Evolutionary conservation across 1,140 invertebrate genomes (phyloP), one percentile per base, ranked within the genome.

Genomic region (Pogonomyrmex barbatus): DNA sequence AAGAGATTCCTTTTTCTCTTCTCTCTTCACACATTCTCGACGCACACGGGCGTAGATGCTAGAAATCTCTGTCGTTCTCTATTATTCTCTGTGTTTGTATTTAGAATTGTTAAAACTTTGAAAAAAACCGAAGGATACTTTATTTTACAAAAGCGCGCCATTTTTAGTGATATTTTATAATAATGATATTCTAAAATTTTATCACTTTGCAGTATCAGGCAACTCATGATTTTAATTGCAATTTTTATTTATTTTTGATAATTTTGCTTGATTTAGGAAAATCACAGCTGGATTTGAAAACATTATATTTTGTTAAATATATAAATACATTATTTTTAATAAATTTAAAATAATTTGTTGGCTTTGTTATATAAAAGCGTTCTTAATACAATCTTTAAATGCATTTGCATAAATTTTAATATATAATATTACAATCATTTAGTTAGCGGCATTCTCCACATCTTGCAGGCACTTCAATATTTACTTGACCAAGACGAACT

Each of bases 1-100:
- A 47, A 79, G 60, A 89, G 73, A 65, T 85, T 87, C 86, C 54
- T 87, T 86, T 87, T 68, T 85, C 86, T 86, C 85, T 79, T 89
- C 54, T 75, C 47, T 77, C 47, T 71, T 71, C 71, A 75, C 50
- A 54, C 60, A 79, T 60, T 85, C 82, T 85, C 50, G 54, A 45
- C 45, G 42, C 24, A 73, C 78, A 87, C 89, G 83, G 75, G 67
- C 75, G 50, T 85, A 76, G 88, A 85, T 89, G 76, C 17, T 10
- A 24, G 60, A 45, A 62, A 50, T 73, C 54, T 17, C 58, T 24
- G 47, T 39, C 71, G 30, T 47, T 68, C 54, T 9, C 52, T n/a
- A 58, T 33, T 71, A 24, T 24, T 24, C 24, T 24, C 24, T 24
- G 6, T 60, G 60, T 30, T 60, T 5, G n/a, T 14, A 36, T 3